phyloP scores from a whole-genome alignment of 2,113 vertebrate species.

The Bothrops jararaca region DNA sequence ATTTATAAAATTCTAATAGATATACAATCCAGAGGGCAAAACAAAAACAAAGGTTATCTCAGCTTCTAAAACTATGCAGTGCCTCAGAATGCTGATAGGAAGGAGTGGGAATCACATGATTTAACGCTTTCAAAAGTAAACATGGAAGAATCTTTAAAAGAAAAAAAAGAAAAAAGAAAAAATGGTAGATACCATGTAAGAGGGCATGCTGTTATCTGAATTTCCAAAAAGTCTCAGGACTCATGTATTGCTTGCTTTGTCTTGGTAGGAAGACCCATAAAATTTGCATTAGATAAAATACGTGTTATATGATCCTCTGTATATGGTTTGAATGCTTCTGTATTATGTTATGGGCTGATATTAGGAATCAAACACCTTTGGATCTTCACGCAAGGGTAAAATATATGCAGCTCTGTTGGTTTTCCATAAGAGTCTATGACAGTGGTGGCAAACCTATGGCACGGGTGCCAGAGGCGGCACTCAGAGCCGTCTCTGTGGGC shows the following conservation, averaged over 20 bases:
- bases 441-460: too few relatives aligned
- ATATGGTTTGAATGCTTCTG: not conserved
- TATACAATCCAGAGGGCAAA: not conserved
- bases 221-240: not conserved
- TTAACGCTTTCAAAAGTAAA: not conserved
- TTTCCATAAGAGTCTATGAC: not conserved
- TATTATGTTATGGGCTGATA: not conserved
- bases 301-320: not conserved
- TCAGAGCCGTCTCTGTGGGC: too few relatives aligned
- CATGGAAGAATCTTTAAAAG: not conserved
- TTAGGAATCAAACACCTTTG: not conserved
- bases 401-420: not conserved
- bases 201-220: not conserved
- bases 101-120: not conserved
- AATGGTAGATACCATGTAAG: too few relatives aligned
- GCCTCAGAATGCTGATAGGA: not conserved
- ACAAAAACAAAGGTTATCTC: not conserved
- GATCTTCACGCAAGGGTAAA: not conserved
- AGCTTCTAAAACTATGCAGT: not conserved
- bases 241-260: not conserved
- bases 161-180: not conserved
- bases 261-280: not conserved
- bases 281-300: not conserved
- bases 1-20: not conserved
- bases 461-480: too few relatives aligned